Conservation (phyloP, 2,888 invertebrate species). For the Ennomos fuscantarius region DNA sequence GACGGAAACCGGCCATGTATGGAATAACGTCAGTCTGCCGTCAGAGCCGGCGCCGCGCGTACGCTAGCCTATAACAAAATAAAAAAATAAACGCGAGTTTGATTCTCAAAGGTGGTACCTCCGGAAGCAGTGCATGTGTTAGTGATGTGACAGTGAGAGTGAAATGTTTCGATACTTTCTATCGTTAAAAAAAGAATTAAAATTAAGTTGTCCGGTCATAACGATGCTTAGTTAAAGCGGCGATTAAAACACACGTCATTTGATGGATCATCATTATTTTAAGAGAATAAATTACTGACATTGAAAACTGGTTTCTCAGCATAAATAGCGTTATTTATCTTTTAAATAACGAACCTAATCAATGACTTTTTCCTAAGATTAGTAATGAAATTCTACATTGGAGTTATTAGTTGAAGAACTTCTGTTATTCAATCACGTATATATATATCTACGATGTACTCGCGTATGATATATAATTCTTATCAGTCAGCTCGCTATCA, state of each 20-base stretch:
- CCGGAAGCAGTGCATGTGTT: constrained; percentile 37
- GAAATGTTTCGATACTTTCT: constrained; percentile 24
- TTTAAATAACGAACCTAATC: neutral
- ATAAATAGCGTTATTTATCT: constrained; percentile 6
- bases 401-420: constrained; percentile 5
- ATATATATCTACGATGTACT: no score
- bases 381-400: neutral
- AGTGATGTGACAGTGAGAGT: constrained; percentile 26
- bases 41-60: constrained; percentile 30
- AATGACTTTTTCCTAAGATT: neutral
- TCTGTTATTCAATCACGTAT: neutral
- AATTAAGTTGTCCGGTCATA: constrained; percentile 10
- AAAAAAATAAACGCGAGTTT: constrained; percentile 33
- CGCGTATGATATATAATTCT: neutral
- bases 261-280: constrained; percentile 33
- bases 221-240: constrained; percentile 11
- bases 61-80: constrained; percentile 22
- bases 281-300: constrained; percentile 20
- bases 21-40: constrained; percentile 35
- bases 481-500: constrained; percentile 13
- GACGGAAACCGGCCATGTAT: constrained; percentile 38
- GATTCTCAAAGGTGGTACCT: constrained; percentile 18
- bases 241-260: constrained; percentile 27
- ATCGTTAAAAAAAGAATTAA: neutral
- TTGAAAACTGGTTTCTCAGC: constrained; percentile 13